Base-by-base conservation (phyloP, 2,888 invertebrate genomes). In the Caenorhabditis virilis region DNA sequence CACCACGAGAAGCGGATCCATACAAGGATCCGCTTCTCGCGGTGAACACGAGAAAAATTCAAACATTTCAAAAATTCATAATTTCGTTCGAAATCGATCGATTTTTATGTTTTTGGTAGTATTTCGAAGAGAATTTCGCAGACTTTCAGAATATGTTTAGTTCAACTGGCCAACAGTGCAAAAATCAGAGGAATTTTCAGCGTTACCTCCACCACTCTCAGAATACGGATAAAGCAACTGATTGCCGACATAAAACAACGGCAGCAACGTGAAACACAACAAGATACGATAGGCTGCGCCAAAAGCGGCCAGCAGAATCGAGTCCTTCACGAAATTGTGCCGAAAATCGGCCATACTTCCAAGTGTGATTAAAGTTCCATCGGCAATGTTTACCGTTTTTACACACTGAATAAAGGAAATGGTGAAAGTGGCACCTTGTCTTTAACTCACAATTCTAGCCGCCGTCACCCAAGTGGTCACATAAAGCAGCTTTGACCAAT, bases 241-340 rank as follows among this genome's bases (percentile, higher is more conserved):
- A 22, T 60, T 54, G 13, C 54, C 53, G 13, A 45, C 41, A 18
- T 45, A 54, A 9, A 54, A 33, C 23, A 60, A 16, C 13, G 60
- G 60, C 5, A 54, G 33, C 5, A 60, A 39, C 23, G 50, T 54
- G 23, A 60, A 60, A 49, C 54, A 54, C 1, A 54, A 18, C 2
- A 60, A 5, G 9, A 60, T 18, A 1, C 60, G 60, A 23, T 54
- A 54, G 2, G 54, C 39, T 5, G 60, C 50, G 16, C 60, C 60
- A 30, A 46, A 49, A 45, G 60, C 54, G 1, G 60, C 60, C 41
- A 60, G 16, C 2, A 60, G 46, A 20, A 60, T 18, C 7, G 54
- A 53, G 22, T 60, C 60, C 58, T 59, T 59, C 2, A 59, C 30
- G 42, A 59, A 60, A 25, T 60, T 60, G 20, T 60, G 60, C 16